Evolutionary conservation across 2,113 vertebrate species (phyloP).

Genomic region (Cervus canadensis): DNA sequence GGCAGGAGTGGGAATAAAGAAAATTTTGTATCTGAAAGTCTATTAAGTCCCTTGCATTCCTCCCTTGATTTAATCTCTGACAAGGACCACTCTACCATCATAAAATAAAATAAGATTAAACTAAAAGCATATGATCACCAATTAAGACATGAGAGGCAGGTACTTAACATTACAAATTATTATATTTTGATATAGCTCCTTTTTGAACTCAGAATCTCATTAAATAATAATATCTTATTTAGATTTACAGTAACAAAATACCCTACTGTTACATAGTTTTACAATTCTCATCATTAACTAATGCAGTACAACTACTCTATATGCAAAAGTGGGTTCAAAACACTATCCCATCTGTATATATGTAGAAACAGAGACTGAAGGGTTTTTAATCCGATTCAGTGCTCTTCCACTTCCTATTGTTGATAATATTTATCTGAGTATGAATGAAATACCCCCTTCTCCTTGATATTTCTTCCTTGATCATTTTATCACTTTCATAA

Average conservation of each 20-base stretch:
- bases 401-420: background rate
- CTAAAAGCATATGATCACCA: background rate
- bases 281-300: background rate
- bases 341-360: background rate
- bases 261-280: background rate
- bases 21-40: constrained; percentile 19
- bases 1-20: background rate
- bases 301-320: background rate
- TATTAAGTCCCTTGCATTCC: background rate
- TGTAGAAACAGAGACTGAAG: background rate
- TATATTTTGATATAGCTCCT: background rate
- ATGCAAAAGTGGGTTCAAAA: background rate
- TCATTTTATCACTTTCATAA: background rate
- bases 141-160: background rate
- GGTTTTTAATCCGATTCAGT: background rate
- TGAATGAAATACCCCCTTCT: background rate
- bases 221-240: background rate
- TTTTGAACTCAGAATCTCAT: background rate
- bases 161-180: background rate
- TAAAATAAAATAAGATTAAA: background rate
- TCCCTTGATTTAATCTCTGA: background rate
- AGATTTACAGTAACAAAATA: background rate
- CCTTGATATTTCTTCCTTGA: background rate
- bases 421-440: background rate
- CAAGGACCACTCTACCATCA: background rate